Evolutionary conservation across 2,888 invertebrate species (phyloP), one percentile per base, ranked within the genome.

Genomic region (Julus scanicus): DNA sequence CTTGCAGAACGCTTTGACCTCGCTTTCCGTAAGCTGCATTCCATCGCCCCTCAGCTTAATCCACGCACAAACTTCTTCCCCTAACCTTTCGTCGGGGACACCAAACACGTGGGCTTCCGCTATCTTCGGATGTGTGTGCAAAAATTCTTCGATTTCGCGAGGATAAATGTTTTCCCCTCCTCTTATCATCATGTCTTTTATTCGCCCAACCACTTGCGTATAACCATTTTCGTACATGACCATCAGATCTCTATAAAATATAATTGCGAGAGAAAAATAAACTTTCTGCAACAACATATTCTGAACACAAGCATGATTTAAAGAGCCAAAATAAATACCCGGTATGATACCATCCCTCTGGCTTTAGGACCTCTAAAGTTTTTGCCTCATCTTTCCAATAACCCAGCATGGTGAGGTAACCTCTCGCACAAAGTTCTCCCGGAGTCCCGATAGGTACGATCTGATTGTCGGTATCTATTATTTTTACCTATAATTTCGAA

Each of bases 381-480:
- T 95, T 96, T 89, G 94, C 94, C 2, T 95, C 94, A 89, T 97
- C 96, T 15, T 94, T 94, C 95, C 96, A 97, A 92, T 98, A 98
- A 40, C 95, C 94, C 86, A 95, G 92, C 96, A 97, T 97, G 17
- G 93, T 94, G 89, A 92, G 92, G 92, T 96, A 97, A 0, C 96
- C 96, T 40, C 96, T 93, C 0, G 95, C 93, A 91, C 94, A 94
- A 86, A 97, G 92, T 92, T 98, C 97, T 0, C 98, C 98, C 0
- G 94, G 92, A n/a, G 92, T 93, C 0, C 95, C 96, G 87, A 95
- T 93, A 0, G 96, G 95, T 0, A 97, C 95, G 2, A 94, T 92
- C 1, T 93, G 91, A 11, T 53, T 86, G 37, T 87, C 88, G 89
- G 53, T 15, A 85, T 89, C 89, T 2, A 87, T 29, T 87, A 89